phyloP scores from a whole-genome alignment of 2,888 invertebrate genomes.

The Ophonus ardosiacus region DNA sequence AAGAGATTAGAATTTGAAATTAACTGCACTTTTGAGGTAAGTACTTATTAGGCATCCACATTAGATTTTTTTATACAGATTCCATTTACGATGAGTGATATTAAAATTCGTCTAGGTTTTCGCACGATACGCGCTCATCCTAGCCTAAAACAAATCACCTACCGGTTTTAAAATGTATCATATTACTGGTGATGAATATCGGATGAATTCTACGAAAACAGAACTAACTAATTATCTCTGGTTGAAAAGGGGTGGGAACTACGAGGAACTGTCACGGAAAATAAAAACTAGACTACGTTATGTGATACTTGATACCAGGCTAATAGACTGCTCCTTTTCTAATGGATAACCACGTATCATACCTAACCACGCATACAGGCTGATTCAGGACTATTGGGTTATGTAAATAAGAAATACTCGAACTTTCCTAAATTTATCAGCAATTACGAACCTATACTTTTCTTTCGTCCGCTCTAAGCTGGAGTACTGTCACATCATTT shows the following conservation, averaged over 20 bases:
- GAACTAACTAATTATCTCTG: conserved; percentile 38
- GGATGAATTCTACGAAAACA: conserved; percentile 37
- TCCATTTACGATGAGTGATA: neutral
- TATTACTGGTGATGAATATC: conserved; percentile 37
- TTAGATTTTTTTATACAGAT: too few relatives aligned
- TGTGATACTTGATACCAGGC: neutral
- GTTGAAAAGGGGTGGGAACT: neutral
- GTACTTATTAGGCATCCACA: too few relatives aligned
- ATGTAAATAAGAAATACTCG: too few relatives aligned
- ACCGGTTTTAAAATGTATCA: conserved; percentile 26
- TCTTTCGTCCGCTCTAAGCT: too few relatives aligned
- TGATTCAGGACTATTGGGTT: too few relatives aligned
- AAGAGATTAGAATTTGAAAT: neutral
- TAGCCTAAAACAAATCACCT: neutral
- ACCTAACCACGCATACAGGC: too few relatives aligned
- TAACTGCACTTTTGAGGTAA: neutral
- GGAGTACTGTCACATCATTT: too few relatives aligned
- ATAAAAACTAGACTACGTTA: neutral
- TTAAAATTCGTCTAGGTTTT: neutral
- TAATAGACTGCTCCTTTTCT: neutral
- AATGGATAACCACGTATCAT: neutral
- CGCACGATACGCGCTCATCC: conserved; percentile 1
- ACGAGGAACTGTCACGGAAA: neutral
- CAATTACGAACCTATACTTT: too few relatives aligned
- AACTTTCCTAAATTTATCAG: too few relatives aligned